Conservation (phyloP, 2,888 invertebrate genomes). For the Pterostichus madidus region DNA sequence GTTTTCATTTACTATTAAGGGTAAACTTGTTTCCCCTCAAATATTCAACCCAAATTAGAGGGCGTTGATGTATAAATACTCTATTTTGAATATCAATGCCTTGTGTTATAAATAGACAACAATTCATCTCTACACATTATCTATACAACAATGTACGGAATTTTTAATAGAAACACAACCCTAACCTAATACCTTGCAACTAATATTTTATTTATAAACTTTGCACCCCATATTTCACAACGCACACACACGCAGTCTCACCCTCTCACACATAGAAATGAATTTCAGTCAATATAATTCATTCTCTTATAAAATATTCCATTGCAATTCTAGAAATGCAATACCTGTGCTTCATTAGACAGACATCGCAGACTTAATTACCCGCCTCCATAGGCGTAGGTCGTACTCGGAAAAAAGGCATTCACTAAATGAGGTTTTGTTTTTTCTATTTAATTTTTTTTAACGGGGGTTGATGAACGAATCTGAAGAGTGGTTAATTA, state of each 20-base stretch:
- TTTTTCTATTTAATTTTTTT: background rate
- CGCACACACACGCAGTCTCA: background rate
- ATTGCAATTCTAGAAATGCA: slow-evolving; percentile 10
- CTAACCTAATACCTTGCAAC: slow-evolving; percentile 2
- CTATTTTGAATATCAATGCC: background rate
- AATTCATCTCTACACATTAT: background rate
- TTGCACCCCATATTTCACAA: background rate
- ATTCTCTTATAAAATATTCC: background rate
- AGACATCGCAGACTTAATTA: slow-evolving; percentile 10
- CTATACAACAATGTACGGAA: background rate
- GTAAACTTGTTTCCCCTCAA: background rate
- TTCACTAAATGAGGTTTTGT: background rate
- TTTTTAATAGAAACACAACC: background rate
- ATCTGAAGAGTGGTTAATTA: slow-evolving; percentile 40
- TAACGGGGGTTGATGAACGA: background rate
- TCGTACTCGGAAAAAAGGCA: background rate
- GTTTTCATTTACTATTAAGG: slow-evolving; percentile 6
- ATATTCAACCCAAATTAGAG: background rate
- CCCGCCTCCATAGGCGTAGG: background rate
- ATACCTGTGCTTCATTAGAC: background rate
- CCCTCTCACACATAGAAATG: too few relatives aligned
- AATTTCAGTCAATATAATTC: background rate
- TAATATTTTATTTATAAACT: slow-evolving; percentile 18
- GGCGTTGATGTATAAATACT: background rate
- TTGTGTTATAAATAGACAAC: background rate